Percentiles rank a stretch among this genome's conserved stretches.
phyloP scores from a whole-genome alignment of 2,113 vertebrate species.

The Aspiorhynchus laticeps region DNA sequence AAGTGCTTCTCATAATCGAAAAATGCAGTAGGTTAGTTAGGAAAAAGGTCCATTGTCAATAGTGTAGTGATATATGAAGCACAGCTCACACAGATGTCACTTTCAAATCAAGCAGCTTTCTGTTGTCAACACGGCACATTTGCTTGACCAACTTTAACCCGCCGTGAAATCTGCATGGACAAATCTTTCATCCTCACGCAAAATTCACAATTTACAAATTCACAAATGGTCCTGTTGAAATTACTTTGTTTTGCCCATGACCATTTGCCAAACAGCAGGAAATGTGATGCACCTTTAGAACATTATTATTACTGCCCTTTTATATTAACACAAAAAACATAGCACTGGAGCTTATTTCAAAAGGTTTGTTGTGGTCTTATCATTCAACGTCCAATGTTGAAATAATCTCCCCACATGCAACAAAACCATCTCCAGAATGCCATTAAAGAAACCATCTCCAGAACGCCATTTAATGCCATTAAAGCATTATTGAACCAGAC shows the following conservation, averaged over 20 bases:
- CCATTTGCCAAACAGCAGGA: not conserved
- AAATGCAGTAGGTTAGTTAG: too few species aligned
- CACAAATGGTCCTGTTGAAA: not conserved
- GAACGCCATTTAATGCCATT: constrained; percentile 26
- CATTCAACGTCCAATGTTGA: not conserved
- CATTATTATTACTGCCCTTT: not conserved
- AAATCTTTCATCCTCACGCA: not conserved
- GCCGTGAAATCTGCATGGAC: not conserved
- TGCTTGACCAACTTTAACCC: too few species aligned
- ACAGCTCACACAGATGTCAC: not conserved
- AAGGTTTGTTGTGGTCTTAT: not conserved
- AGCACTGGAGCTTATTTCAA: not conserved
- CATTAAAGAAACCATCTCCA: not conserved
- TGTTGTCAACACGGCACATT: not conserved
- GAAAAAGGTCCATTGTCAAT: not conserved
- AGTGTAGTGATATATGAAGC: not conserved
- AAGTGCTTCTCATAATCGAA: too few species aligned
- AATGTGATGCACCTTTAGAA: not conserved
- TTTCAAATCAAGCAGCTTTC: not conserved
- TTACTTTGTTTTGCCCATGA: not conserved
- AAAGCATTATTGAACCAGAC: constrained; percentile 52
- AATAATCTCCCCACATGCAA: not conserved
- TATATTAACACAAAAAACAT: not conserved
- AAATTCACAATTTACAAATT: not conserved
- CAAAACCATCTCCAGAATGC: not conserved